Evolutionary conservation across 2,888 invertebrate genomes (phyloP), one percentile per base, ranked within the genome.

Genomic region (Hypolimnas misippus): DNA sequence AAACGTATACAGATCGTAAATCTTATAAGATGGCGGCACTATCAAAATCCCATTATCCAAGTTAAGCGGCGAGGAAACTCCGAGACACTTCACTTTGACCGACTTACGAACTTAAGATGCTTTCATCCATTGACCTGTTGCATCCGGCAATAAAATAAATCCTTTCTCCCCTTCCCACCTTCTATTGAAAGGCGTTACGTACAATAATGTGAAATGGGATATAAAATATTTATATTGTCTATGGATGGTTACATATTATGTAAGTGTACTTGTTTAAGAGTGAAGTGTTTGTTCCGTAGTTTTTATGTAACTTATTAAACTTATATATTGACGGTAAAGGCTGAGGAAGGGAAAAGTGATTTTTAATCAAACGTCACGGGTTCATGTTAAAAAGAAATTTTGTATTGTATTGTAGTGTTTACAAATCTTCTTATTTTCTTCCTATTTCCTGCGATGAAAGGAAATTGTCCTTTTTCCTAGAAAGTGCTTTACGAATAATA

Each of bases 71-170:
- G 50, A 40, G 51, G 65, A 64, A 67, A 42, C 57, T 59, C 56
- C 40, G 51, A 53, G 44, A n/a, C n/a, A 42, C 16, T 16, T 42
- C 72, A 76, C 71, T 72, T 72, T 60, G 70, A 71, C 63, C 75
- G 78, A 76, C 77, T 80, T 81, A 77, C 42, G 54, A 61, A 67
- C 67, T 68, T 61, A 70, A 74, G 70, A 70, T 66, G 66, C 69
- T 70, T 71, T 73, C 71, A 74, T 72, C 79, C 76, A 76, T 53
- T 75, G 85, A 91, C 91, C 86, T 91, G 91, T 91, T 91, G 91
- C 91, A 81, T 86, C 81, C 84, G 82, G 86, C 87, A 79, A 83
- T 89, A 86, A 90, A 89, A 82, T 86, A 84, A 89, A 90, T 87
- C 90, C 83, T 64, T 57, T 75, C 64, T 70, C 74, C 71, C 72